These are phyloP conservation scores for Stenopsyche tienmushanensis DNA, from an alignment of 1,140 invertebrate species.

Conservation along the genomic window DNA sequence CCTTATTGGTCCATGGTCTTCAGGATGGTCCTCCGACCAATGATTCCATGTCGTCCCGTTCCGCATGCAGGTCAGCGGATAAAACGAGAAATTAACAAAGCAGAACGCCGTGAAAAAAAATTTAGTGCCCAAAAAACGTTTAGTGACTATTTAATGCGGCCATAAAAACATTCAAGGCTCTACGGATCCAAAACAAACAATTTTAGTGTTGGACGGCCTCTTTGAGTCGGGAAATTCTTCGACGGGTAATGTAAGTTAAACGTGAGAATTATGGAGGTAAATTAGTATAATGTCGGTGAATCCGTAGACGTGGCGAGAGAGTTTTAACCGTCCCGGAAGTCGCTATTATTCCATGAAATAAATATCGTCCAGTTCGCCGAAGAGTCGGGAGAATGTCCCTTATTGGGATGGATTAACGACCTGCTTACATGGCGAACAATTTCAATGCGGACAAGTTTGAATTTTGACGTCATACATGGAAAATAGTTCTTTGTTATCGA, in stretches of 20 bases:
- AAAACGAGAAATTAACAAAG: constrained; percentile 21
- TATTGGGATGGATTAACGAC: too few species aligned
- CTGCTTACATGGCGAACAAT: too few species aligned
- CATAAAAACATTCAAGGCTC: constrained; percentile 27
- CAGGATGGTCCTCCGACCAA: too few species aligned
- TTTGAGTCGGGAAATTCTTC: constrained; percentile 21
- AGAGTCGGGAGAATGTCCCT: too few species aligned
- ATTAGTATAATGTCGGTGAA: constrained; percentile 2
- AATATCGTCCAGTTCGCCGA: too few species aligned
- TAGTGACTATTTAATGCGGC: constrained; percentile 31
- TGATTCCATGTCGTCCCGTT: background rate
- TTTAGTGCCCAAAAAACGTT: constrained; percentile 31
- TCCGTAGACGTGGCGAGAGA: background rate
- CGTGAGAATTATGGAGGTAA: constrained; percentile 21
- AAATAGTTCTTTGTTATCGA: too few species aligned
- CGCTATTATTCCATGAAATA: background rate
- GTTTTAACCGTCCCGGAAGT: background rate
- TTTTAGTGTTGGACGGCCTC: constrained; percentile 28
- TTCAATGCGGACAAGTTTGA: too few species aligned
- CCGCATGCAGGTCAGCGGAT: background rate
- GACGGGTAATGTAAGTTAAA: constrained; percentile 9
- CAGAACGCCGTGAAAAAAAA: constrained; percentile 23
- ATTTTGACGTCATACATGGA: too few species aligned
- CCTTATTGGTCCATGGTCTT: too few species aligned
- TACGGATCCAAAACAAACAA: constrained; percentile 28